These are phyloP conservation scores for Typhlomys cinereus DNA, from an alignment of 2,113 vertebrate genomes.

Conservation along the genomic window DNA sequence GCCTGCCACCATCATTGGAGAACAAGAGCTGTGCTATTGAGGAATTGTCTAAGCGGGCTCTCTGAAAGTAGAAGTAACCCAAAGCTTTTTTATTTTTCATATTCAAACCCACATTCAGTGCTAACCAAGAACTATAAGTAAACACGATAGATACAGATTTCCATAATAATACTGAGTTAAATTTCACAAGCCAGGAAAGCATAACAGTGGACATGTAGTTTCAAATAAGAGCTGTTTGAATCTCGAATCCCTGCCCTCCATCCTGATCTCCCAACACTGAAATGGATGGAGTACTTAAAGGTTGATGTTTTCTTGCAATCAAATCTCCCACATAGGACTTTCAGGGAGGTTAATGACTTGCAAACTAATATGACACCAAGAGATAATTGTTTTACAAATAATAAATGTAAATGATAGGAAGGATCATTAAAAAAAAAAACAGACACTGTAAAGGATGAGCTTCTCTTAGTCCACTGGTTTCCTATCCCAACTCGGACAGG, in stretches of 20 bases:
- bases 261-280: not conserved
- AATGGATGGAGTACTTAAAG: not conserved
- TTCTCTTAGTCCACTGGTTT: not conserved
- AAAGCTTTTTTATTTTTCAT: not conserved
- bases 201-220: not conserved
- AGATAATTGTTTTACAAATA: not conserved
- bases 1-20: not conserved
- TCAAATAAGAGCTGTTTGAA: not conserved
- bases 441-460: not conserved
- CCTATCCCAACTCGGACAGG: not conserved
- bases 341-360: not conserved
- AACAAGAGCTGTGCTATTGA: not conserved
- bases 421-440: not conserved
- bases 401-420: not conserved
- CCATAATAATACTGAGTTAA: not conserved
- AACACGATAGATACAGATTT: not conserved
- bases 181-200: not conserved
- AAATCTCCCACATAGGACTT: not conserved
- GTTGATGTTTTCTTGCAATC: not conserved
- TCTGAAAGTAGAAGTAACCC: not conserved
- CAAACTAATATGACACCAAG: not conserved
- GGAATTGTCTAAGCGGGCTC: no score
- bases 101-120: not conserved
- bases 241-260: not conserved
- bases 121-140: not conserved